Percentiles rank a stretch among this genome's conserved stretches.
Conservation (phyloP, 2,113 vertebrate species). For the Microtus pennsylvanicus region DNA sequence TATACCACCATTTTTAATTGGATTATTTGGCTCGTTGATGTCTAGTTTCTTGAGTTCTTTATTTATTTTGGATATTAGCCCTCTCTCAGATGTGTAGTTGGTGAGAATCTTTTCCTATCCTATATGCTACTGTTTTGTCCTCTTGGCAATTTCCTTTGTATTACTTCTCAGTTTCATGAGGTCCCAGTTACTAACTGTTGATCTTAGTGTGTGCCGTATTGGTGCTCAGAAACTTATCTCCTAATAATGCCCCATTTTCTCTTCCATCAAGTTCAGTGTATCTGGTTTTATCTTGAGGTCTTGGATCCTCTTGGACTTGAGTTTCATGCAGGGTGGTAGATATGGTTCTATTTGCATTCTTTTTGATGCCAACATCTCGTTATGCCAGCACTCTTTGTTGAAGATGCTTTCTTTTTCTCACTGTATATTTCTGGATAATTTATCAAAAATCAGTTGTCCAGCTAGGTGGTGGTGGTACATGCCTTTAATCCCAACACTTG, state of each 20-base stretch:
- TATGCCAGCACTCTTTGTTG: neutral
- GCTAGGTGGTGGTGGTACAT: neutral
- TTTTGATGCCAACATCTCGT: neutral
- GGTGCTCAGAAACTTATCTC: neutral
- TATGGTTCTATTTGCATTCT: neutral
- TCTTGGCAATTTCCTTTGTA: neutral
- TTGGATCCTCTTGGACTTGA: neutral
- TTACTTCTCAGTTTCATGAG: neutral
- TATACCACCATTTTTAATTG: neutral
- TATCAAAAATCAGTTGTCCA: neutral
- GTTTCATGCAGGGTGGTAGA: neutral
- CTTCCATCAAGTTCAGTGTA: too few relatives aligned
- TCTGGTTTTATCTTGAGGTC: too few relatives aligned
- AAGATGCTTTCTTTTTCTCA: neutral
- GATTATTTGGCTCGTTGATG: neutral
- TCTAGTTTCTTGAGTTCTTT: too few relatives aligned
- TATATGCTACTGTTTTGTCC: neutral
- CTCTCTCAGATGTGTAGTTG: neutral
- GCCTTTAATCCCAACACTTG: too few relatives aligned
- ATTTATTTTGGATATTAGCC: neutral
- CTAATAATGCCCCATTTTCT: neutral
- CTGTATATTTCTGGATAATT: neutral
- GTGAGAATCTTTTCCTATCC: neutral
- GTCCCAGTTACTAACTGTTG: neutral
- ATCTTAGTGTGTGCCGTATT: neutral